Evolutionary conservation across 2,888 invertebrate genomes (phyloP).

Genomic region (Troides oblongomaculatus): DNA sequence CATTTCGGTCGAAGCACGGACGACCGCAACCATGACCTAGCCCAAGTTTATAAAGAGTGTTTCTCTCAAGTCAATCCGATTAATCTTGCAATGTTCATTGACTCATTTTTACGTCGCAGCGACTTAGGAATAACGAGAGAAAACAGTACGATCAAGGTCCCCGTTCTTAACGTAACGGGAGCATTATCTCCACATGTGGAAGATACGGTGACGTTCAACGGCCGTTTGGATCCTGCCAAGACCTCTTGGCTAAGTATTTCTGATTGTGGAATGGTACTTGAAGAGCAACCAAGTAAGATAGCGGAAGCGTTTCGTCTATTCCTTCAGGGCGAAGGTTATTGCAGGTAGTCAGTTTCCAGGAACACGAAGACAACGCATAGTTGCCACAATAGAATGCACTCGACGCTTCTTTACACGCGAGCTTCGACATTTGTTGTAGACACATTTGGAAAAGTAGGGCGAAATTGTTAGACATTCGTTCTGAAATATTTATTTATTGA

Average conservation of each 20-base stretch:
- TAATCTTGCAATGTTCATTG: constrained; percentile 96
- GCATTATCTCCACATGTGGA: constrained; percentile 97
- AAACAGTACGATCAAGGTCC: constrained; percentile 85
- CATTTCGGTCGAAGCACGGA: constrained; percentile 96
- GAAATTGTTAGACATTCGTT: constrained; percentile 69
- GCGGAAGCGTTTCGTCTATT: constrained; percentile 98
- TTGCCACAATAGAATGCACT: constrained; percentile 66
- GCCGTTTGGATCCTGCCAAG: constrained; percentile 95
- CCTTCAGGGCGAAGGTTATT: constrained; percentile 98
- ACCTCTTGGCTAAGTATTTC: constrained; percentile 99
- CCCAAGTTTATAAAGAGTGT: constrained; percentile 95
- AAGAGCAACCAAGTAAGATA: constrained; percentile 98
- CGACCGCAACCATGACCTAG: constrained; percentile 95
- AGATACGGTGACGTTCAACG: constrained; percentile 97
- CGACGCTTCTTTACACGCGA: constrained; percentile 72
- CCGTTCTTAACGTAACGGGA: constrained; percentile 96
- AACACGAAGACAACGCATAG: constrained; percentile 17
- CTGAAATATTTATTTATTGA: constrained; percentile 67
- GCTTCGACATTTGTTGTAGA: constrained; percentile 74
- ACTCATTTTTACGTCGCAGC: constrained; percentile 94
- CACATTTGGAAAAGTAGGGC: constrained; percentile 66
- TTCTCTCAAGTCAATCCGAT: constrained; percentile 96
- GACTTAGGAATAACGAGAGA: constrained; percentile 90
- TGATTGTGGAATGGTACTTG: constrained; percentile 98
- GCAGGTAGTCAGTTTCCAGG: constrained; percentile 80